These are phyloP conservation scores for Temnothorax longispinosus DNA, from an alignment of 1,140 invertebrate genomes.

Conservation along the genomic window DNA sequence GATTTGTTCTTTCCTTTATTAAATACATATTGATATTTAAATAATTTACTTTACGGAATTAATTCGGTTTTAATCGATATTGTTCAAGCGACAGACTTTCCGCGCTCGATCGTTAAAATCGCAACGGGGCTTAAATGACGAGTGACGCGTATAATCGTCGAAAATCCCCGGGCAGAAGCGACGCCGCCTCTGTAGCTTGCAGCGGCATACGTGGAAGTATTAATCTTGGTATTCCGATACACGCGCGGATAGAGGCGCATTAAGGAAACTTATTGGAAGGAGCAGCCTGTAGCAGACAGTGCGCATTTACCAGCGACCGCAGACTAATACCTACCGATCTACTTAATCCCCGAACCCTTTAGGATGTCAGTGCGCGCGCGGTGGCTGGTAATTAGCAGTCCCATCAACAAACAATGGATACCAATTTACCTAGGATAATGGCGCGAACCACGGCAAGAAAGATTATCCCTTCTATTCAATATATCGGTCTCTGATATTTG, in stretches of 20 bases:
- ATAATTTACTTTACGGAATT: slow-evolving; percentile 24
- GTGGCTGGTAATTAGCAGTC: slow-evolving; percentile 74
- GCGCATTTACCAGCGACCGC: slow-evolving; percentile 70
- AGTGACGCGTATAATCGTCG: slow-evolving; percentile 50
- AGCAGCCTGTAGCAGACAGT: slow-evolving; percentile 68
- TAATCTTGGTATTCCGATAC: slow-evolving; percentile 68
- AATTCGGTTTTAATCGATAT: slow-evolving; percentile 9
- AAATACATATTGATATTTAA: not conserved
- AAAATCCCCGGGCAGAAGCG: slow-evolving; percentile 43
- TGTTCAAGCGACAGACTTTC: slow-evolving; percentile 30
- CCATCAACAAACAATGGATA: slow-evolving; percentile 78
- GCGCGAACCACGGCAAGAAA: slow-evolving; percentile 59
- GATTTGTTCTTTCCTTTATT: not conserved
- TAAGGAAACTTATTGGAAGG: slow-evolving; percentile 76
- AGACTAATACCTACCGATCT: slow-evolving; percentile 76
- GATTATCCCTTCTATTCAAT: slow-evolving; percentile 71
- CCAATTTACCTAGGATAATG: slow-evolving; percentile 77
- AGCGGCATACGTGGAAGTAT: slow-evolving; percentile 40
- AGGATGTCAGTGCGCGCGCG: slow-evolving; percentile 71
- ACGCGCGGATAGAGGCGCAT: slow-evolving; percentile 58
- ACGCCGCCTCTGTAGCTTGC: slow-evolving; percentile 16
- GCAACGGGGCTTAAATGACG: slow-evolving; percentile 47
- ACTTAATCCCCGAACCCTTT: slow-evolving; percentile 75
- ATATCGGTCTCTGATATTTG: slow-evolving; percentile 40
- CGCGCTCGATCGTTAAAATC: slow-evolving; percentile 39